phyloP scores from a whole-genome alignment of 2,888 invertebrate species.

The Microplitis manilae region DNA sequence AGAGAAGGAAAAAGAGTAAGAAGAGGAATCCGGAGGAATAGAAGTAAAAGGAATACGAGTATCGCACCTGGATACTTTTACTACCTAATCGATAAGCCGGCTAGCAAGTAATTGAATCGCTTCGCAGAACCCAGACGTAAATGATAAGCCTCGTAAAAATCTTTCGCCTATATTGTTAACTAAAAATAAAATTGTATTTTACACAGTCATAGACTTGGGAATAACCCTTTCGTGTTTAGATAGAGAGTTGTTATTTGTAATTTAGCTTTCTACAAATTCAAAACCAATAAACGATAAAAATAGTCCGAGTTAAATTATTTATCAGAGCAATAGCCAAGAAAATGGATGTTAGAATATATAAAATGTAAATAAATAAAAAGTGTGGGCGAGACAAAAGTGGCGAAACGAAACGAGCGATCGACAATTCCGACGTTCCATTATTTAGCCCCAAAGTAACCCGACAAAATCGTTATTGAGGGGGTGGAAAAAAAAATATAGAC shows the following conservation, averaged over 20 bases:
- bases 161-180: conserved; percentile 26
- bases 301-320: neutral
- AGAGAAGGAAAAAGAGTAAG: conserved; percentile 18
- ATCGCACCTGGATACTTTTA: conserved; percentile 45
- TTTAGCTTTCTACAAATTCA: too few relatives aligned
- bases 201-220: too few relatives aligned
- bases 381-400: conserved; percentile 36
- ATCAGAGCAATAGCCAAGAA: neutral
- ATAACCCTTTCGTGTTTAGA: conserved; percentile 31
- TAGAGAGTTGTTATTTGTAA: conserved; percentile 22
- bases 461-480: conserved; percentile 40
- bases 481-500: conserved; percentile 8
- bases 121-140: conserved; percentile 48
- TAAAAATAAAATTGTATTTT: neutral
- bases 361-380: conserved; percentile 4
- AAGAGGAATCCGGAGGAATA: conserved; percentile 16
- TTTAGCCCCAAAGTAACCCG: conserved; percentile 41
- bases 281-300: neutral
- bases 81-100: conserved; percentile 48
- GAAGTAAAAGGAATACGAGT: conserved; percentile 4
- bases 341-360: conserved; percentile 2
- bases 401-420: conserved; percentile 42
- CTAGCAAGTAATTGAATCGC: conserved; percentile 48
- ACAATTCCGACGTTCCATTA: conserved; percentile 45
- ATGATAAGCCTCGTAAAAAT: conserved; percentile 49